These are phyloP conservation scores for Ciconia maguari DNA, from an alignment of 2,113 vertebrate species.

Conservation along the genomic window DNA sequence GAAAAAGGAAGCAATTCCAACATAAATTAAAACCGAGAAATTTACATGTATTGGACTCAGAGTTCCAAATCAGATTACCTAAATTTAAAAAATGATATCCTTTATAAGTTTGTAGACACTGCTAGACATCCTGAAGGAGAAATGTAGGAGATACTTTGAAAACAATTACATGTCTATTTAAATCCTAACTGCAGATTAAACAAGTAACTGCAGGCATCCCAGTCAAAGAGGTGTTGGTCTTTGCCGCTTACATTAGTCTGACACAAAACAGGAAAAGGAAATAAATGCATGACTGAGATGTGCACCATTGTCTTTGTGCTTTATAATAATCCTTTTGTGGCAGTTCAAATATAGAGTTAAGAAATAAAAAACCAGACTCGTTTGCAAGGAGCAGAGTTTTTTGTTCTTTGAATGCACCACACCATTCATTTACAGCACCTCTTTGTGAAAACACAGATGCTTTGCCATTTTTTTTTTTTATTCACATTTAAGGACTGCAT, in stretches of 20 bases:
- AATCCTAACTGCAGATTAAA: not conserved
- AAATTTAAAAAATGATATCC: not conserved
- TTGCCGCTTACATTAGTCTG: not conserved
- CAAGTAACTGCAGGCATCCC: not conserved
- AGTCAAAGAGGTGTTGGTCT: not conserved
- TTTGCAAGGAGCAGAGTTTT: constrained; percentile 1
- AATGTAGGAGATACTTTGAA: not conserved
- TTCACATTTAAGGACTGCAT: not conserved
- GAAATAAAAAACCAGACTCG: not conserved
- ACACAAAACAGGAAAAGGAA: constrained; percentile 70
- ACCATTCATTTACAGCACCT: not conserved
- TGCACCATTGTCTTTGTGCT: not conserved
- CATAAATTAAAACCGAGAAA: not conserved
- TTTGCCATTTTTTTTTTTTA: not conserved
- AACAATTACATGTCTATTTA: not conserved
- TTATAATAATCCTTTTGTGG: not conserved
- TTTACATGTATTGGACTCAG: not conserved
- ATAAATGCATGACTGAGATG: constrained; percentile 36
- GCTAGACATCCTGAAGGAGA: not conserved
- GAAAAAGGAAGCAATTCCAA: not conserved
- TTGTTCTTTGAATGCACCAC: constrained; percentile 1
- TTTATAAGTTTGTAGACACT: not conserved
- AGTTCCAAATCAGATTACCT: not conserved
- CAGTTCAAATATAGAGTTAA: not conserved
- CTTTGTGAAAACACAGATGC: not conserved